phyloP scores from a whole-genome alignment of 1,140 invertebrate genomes.

The Prorops nasuta region DNA sequence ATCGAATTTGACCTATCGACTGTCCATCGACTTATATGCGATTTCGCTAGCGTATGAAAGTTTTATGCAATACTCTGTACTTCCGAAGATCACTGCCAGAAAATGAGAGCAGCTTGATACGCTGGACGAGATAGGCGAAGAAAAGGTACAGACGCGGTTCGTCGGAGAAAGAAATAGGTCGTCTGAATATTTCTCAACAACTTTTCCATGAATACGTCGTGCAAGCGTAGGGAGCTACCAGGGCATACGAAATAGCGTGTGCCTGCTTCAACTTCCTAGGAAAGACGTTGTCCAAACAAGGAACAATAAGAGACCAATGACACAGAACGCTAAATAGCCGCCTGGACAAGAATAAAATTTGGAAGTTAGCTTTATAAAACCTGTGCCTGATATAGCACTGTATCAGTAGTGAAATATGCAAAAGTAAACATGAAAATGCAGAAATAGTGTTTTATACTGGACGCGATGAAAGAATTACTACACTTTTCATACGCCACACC shows the following conservation, averaged over 20 bases:
- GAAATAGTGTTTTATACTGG: no score
- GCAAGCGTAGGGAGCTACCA: constrained; percentile 8
- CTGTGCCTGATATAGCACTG: no score
- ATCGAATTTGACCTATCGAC: no score
- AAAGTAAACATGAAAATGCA: no score
- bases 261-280: background rate
- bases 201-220: constrained; percentile 39
- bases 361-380: background rate
- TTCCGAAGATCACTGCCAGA: no score
- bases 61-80: constrained; percentile 25
- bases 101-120: no score
- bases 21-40: constrained; percentile 27
- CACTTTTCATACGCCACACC: no score
- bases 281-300: background rate
- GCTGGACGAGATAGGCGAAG: background rate
- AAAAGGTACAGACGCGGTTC: no score
- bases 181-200: constrained; percentile 34
- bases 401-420: no score
- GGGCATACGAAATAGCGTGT: constrained; percentile 25
- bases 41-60: constrained; percentile 26
- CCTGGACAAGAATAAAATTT: background rate
- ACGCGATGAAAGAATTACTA: no score
- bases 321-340: background rate
- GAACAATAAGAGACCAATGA: background rate
- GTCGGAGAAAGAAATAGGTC: constrained; percentile 25